Evolutionary conservation across 2,888 invertebrate genomes (phyloP).

Genomic region (Aleiodes testaceus): DNA sequence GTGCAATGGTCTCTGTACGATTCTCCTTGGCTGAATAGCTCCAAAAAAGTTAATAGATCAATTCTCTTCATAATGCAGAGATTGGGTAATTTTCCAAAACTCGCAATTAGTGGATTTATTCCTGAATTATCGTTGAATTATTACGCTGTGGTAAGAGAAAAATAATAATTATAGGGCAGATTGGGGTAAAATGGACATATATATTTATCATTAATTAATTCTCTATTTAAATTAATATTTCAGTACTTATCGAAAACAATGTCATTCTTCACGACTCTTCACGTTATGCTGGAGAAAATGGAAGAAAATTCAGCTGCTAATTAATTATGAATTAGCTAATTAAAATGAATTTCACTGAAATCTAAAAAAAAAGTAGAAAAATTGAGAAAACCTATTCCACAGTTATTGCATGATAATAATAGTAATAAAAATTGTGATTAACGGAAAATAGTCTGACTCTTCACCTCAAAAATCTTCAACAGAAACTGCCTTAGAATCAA

Average conservation of each 20-base stretch:
- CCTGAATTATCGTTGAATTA: conserved; percentile 11
- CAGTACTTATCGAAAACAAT: conserved; percentile 19
- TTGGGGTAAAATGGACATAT: too few relatives aligned
- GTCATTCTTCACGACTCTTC: conserved; percentile 27
- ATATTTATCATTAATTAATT: neutral
- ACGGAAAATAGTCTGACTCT: too few relatives aligned
- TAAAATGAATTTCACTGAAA: neutral
- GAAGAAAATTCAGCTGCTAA: neutral
- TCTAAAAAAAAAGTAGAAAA: neutral
- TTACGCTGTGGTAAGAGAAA: conserved; percentile 11
- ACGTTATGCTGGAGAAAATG: conserved; percentile 8
- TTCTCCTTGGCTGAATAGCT: neutral
- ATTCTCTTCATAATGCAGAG: neutral
- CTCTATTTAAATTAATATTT: neutral
- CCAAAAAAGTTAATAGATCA: neutral
- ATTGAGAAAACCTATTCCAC: neutral
- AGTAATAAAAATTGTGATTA: too few relatives aligned
- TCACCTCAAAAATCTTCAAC: too few relatives aligned
- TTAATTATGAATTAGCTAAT: neutral
- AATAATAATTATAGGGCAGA: too few relatives aligned
- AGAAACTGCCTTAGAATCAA: neutral
- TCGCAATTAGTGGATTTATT: neutral
- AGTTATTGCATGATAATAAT: too few relatives aligned
- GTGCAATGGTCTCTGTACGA: conserved; percentile 27
- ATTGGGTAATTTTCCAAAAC: neutral